These are phyloP conservation scores for Habropoda laboriosa DNA, from an alignment of 1,140 invertebrate genomes.

Conservation along the genomic window DNA sequence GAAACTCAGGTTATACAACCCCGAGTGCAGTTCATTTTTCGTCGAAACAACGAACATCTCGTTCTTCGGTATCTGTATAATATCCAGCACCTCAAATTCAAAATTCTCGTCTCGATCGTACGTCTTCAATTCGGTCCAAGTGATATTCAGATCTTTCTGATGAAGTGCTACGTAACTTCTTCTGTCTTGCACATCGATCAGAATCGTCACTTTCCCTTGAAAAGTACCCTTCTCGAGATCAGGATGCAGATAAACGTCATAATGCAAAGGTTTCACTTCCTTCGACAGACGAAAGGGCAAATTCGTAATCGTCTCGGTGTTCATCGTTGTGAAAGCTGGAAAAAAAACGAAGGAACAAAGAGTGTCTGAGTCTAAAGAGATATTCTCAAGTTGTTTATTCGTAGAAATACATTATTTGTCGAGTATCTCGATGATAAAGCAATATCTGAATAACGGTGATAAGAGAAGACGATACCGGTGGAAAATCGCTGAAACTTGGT, in stretches of 20 bases:
- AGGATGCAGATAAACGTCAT: conserved; percentile 89
- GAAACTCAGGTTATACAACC: conserved; percentile 85
- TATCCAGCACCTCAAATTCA: conserved; percentile 71
- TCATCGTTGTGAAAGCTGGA: conserved; percentile 63
- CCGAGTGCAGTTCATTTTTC: conserved; percentile 81
- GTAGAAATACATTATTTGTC: no score
- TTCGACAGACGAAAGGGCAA: conserved; percentile 84
- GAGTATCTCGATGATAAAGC: not conserved
- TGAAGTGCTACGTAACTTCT: conserved; percentile 88
- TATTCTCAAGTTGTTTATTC: no score
- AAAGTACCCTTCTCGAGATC: conserved; percentile 87
- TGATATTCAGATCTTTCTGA: conserved; percentile 85
- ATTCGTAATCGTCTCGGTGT: conserved; percentile 64
- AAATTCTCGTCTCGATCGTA: conserved; percentile 66
- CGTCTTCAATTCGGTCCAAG: conserved; percentile 73
- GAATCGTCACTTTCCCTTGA: conserved; percentile 88
- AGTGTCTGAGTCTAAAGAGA: not conserved
- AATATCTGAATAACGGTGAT: not conserved
- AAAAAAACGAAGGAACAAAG: not conserved
- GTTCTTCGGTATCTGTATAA: conserved; percentile 77
- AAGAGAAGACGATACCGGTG: not conserved
- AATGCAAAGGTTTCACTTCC: conserved; percentile 87
- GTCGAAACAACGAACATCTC: conserved; percentile 87
- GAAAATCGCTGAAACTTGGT: not conserved
- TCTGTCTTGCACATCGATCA: conserved; percentile 82